Evolutionary conservation across 2,113 vertebrate genomes (phyloP).

Genomic region (Tragulus kanchil): DNA sequence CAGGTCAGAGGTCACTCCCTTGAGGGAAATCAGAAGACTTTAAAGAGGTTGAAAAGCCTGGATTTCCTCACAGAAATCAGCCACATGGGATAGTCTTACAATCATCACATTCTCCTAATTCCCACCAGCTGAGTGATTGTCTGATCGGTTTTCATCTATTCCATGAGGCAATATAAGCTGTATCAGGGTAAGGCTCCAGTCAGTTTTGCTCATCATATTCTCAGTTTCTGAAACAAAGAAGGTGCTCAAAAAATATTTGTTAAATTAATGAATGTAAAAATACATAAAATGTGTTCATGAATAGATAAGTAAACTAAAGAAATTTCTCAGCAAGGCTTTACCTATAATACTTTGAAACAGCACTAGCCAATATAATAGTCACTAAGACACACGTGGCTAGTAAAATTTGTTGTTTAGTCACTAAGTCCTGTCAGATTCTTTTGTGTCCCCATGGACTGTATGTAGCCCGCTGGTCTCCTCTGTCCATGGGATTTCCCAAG

Average conservation of each 20-base stretch:
- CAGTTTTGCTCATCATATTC: not conserved
- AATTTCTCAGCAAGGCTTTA: constrained; percentile 37
- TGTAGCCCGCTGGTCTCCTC: not conserved
- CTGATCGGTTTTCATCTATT: not conserved
- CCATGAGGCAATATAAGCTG: not conserved
- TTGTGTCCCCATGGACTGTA: not conserved
- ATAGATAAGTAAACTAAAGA: constrained; percentile 13
- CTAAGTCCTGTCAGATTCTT: not conserved
- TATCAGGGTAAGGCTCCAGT: not conserved
- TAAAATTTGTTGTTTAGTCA: not conserved
- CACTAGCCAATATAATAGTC: not conserved
- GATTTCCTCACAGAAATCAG: constrained; percentile 54
- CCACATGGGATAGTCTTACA: not conserved
- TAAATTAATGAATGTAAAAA: constrained; percentile 13
- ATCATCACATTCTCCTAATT: constrained; percentile 40
- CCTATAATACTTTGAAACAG: constrained; percentile 7
- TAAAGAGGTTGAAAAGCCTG: constrained; percentile 57
- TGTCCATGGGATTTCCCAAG: not conserved
- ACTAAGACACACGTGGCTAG: not conserved
- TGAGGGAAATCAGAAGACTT: constrained; percentile 59
- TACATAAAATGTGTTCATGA: not conserved
- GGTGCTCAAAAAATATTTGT: not conserved
- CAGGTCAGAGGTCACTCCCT: constrained; percentile 60
- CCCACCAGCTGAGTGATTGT: constrained; percentile 36
- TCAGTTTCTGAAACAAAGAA: constrained; percentile 22